phyloP scores from a whole-genome alignment of 2,113 vertebrate genomes.

The Saguinus midas region DNA sequence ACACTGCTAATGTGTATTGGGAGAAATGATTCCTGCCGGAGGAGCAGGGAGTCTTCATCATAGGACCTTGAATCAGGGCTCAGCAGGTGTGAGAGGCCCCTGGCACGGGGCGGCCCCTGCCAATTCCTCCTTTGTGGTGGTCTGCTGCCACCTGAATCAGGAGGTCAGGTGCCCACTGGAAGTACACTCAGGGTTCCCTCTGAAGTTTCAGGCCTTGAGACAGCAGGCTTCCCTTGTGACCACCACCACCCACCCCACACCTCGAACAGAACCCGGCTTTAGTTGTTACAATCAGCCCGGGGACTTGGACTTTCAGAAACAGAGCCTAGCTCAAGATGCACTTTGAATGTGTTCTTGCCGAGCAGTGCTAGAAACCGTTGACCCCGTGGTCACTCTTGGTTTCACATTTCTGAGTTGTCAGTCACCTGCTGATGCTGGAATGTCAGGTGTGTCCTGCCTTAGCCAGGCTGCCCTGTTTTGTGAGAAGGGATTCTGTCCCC shows the following conservation, averaged over 20 bases:
- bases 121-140: not conserved
- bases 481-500: not conserved
- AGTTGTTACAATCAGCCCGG: no score
- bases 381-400: rapidly evolving
- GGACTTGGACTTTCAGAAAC: not conserved
- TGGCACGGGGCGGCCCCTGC: not conserved
- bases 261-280: not conserved
- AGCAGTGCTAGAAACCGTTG: not conserved
- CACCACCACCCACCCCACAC: not conserved
- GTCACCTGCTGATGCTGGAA: not conserved
- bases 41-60: not conserved
- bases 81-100: not conserved
- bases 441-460: no score
- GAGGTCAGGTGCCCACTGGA: rapidly evolving
- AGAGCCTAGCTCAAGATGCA: not conserved
- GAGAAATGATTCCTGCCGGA: not conserved
- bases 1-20: not conserved
- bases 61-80: not conserved
- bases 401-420: not conserved
- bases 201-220: slow-evolving; percentile 10
- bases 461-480: not conserved
- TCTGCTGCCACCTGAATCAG: not conserved
- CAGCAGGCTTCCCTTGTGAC: rapidly evolving
- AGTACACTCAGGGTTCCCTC: rapidly evolving
- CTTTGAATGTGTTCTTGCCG: not conserved